Conservation (phyloP, 2,888 invertebrate species). For the Craniophora ligustri region DNA sequence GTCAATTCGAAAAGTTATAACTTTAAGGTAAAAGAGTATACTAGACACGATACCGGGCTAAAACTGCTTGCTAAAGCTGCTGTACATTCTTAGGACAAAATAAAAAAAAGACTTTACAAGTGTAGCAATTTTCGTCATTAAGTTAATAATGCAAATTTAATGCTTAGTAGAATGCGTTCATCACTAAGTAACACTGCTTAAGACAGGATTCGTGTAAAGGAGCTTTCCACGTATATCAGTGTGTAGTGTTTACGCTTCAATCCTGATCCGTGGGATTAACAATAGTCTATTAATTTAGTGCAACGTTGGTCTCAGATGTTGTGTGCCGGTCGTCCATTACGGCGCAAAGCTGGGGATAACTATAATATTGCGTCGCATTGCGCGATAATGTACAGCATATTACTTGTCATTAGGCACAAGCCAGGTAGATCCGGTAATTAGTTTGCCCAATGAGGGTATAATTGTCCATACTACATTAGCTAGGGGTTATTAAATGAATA, state of each 20-base stretch:
- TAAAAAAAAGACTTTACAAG: too few relatives aligned
- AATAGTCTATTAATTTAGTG: constrained; percentile 72
- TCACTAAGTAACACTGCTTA: not conserved
- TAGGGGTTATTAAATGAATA: constrained; percentile 42
- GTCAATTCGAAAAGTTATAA: too few relatives aligned
- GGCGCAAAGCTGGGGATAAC: constrained; percentile 82
- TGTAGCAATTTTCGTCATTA: too few relatives aligned
- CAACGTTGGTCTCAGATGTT: constrained; percentile 81
- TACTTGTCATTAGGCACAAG: constrained; percentile 78
- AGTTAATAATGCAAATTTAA: too few relatives aligned
- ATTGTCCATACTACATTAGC: constrained; percentile 43
- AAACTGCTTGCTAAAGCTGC: too few relatives aligned
- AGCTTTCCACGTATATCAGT: constrained; percentile 24
- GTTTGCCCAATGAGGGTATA: constrained; percentile 58
- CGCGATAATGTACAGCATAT: constrained; percentile 82
- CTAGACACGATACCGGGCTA: too few relatives aligned
- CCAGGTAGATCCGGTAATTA: constrained; percentile 73
- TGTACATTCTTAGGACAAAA: too few relatives aligned
- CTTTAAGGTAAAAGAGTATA: too few relatives aligned
- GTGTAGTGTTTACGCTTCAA: constrained; percentile 45
- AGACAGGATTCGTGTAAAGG: constrained; percentile 1
- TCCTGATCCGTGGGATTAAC: constrained; percentile 59
- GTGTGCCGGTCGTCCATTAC: constrained; percentile 77
- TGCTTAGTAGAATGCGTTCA: too few relatives aligned
- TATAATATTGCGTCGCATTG: constrained; percentile 75